A percentile compares a stretch with the other conserved stretches of the same genome.
These are phyloP conservation scores for Mormyrus proboscirostris DNA, from an alignment of 2,797 vertebrate genomes.

Conservation along the genomic window DNA sequence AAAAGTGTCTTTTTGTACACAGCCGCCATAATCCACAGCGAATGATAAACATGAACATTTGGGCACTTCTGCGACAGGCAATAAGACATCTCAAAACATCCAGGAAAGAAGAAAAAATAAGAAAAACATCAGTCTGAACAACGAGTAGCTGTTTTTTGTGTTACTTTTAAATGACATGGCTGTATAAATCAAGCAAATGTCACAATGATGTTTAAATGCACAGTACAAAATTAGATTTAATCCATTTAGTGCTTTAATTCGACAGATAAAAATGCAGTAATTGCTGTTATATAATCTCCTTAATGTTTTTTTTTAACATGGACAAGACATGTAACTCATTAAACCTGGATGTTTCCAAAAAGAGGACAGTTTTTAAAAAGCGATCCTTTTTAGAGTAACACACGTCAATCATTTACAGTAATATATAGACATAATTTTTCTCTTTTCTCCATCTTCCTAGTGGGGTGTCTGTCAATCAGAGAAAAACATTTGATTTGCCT, in stretches of 20 bases:
- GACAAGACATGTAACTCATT: constrained; percentile 1
- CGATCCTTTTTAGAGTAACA: background rate
- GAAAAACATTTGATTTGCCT: background rate
- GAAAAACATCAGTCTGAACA: background rate
- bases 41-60: background rate
- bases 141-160: background rate
- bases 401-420: background rate
- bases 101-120: background rate
- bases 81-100: background rate
- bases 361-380: background rate
- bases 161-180: constrained; percentile 39
- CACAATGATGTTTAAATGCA: constrained; percentile 36
- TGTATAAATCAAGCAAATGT: constrained; percentile 30
- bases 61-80: background rate
- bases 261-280: constrained; percentile 29
- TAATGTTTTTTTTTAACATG: background rate
- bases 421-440: background rate
- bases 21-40: background rate
- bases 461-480: background rate
- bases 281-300: constrained; percentile 36
- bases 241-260: constrained; percentile 30
- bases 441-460: background rate
- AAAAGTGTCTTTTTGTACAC: background rate
- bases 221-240: constrained; percentile 33
- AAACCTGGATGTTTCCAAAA: background rate